Conservation (phyloP, 2,113 vertebrate species). For the Zosterops pallidus region DNA sequence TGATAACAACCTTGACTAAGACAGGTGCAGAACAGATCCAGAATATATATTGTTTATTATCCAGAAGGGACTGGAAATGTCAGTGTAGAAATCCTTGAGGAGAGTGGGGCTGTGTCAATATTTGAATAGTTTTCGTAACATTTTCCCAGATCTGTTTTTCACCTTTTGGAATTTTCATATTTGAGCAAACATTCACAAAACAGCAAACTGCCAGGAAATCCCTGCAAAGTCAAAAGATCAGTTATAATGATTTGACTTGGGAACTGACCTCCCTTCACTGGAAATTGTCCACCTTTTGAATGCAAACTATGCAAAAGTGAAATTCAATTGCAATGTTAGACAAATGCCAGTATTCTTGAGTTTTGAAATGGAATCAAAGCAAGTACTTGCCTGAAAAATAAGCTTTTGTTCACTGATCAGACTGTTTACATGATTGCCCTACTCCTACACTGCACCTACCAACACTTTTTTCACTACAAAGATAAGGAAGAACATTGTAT, state of each 20-base stretch:
- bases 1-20: not conserved
- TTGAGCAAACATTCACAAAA: conserved; percentile 8
- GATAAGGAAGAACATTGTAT: not conserved
- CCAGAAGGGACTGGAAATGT: not conserved
- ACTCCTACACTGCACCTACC: not conserved
- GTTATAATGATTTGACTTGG: not conserved
- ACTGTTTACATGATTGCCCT: not conserved
- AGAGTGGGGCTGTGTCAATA: not conserved
- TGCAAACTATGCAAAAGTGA: not conserved
- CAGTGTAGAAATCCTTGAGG: not conserved
- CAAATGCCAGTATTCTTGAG: not conserved
- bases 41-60: not conserved
- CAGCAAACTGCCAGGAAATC: not conserved
- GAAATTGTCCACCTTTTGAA: not conserved
- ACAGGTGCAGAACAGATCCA: not conserved
- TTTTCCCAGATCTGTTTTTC: conserved; percentile 14
- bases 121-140: not conserved
- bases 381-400: not conserved
- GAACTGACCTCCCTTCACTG: not conserved
- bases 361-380: not conserved
- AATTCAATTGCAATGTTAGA: not conserved
- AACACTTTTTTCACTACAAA: not conserved
- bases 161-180: not conserved
- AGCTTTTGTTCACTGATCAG: not conserved
- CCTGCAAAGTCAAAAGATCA: not conserved